Evolutionary conservation across 2,888 invertebrate species (phyloP).

Genomic region (Dynastes maya): DNA sequence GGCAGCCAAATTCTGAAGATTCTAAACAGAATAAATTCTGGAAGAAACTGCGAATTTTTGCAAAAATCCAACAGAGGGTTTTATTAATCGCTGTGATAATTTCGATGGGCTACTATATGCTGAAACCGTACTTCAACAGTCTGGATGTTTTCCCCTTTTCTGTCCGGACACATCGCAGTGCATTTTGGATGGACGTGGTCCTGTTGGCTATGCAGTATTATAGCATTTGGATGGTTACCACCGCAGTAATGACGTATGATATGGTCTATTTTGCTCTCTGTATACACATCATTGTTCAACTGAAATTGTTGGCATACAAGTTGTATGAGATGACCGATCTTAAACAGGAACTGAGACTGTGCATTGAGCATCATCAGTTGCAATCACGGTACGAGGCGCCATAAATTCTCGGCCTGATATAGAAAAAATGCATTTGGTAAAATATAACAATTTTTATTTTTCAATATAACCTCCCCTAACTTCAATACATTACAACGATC

Average conservation of each 20-base stretch:
- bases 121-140: constrained; percentile 36
- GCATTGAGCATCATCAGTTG: constrained; percentile 37
- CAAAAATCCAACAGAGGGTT: constrained; percentile 13
- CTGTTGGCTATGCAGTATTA: constrained; percentile 28
- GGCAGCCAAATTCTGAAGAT: constrained; percentile 18
- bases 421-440: too few species aligned
- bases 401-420: too few species aligned
- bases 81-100: constrained; percentile 22
- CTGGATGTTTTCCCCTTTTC: constrained; percentile 29
- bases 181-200: constrained; percentile 6
- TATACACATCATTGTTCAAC: constrained; percentile 33
- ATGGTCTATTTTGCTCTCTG: constrained; percentile 30
- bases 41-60: neutral
- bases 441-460: too few species aligned
- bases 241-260: constrained; percentile 30
- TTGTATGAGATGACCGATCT: neutral
- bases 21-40: neutral
- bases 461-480: too few species aligned
- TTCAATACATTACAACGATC: too few species aligned
- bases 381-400: constrained; percentile 12
- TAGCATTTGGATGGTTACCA: constrained; percentile 10
- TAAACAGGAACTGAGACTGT: constrained; percentile 9
- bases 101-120: constrained; percentile 9
- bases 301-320: constrained; percentile 24
- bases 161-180: neutral